Evolutionary conservation across 2,888 invertebrate genomes (phyloP).

Genomic region (Bombylius discolor): DNA sequence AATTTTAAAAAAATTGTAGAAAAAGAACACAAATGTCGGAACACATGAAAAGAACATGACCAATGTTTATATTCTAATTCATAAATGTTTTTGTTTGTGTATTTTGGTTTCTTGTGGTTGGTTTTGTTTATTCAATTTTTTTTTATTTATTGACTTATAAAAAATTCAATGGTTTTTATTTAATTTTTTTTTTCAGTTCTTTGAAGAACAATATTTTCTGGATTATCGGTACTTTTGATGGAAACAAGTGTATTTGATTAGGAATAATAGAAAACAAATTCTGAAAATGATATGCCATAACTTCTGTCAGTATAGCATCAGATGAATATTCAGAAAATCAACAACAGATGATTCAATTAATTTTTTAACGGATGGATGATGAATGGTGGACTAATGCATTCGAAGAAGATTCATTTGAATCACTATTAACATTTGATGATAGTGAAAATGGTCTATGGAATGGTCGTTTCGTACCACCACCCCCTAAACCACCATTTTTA

Average conservation of each 20-base stretch:
- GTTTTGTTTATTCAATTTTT: too few relatives aligned
- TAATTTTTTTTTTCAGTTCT: constrained; percentile 5
- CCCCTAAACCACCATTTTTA: constrained; percentile 51
- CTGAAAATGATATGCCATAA: not conserved
- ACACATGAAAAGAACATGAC: too few relatives aligned
- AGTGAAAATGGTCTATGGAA: constrained; percentile 37
- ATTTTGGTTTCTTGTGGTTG: too few relatives aligned
- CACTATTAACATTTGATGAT: constrained; percentile 36
- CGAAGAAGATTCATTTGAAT: constrained; percentile 36
- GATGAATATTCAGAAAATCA: constrained; percentile 1
- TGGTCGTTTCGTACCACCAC: constrained; percentile 50
- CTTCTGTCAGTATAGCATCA: constrained; percentile 6
- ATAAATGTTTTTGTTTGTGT: too few relatives aligned
- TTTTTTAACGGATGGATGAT: constrained; percentile 18
- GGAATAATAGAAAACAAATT: not conserved
- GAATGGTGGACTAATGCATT: constrained; percentile 36
- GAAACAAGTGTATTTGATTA: constrained; percentile 23
- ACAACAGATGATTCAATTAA: constrained; percentile 9
- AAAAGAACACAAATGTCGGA: too few relatives aligned
- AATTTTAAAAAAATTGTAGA: too few relatives aligned
- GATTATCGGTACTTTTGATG: constrained; percentile 25
- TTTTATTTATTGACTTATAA: too few relatives aligned
- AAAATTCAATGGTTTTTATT: too few relatives aligned
- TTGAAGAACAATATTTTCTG: constrained; percentile 28
- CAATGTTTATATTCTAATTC: too few relatives aligned